A percentile compares a stretch with the other conserved stretches of the same genome.
Evolutionary conservation across 2,797 vertebrate species (phyloP).

Genomic region (Orestias chungarensis): DNA sequence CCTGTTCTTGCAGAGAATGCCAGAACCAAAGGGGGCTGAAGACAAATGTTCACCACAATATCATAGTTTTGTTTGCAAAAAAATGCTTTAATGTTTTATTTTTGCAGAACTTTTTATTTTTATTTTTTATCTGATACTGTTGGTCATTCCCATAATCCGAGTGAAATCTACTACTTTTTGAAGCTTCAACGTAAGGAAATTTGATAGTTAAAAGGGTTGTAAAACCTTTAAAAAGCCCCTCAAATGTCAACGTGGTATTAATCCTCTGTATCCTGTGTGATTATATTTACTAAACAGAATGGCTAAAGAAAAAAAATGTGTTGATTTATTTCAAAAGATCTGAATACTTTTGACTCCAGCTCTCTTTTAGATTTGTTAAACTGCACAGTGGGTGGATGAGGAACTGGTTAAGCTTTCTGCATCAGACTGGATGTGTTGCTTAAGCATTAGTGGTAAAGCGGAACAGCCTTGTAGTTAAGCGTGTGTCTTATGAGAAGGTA

Average conservation of each 20-base stretch:
- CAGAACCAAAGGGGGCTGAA: not conserved
- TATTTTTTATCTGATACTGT: too few relatives aligned
- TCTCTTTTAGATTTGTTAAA: not conserved
- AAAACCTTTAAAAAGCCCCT: not conserved
- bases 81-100: too few relatives aligned
- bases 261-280: not conserved
- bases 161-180: not conserved
- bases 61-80: not conserved
- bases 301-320: not conserved
- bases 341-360: not conserved
- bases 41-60: not conserved
- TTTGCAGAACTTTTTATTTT: too few relatives aligned
- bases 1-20: not conserved
- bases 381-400: slow-evolving; percentile 3
- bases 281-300: not conserved
- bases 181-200: not conserved
- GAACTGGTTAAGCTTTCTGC: slow-evolving; percentile 1
- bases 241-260: not conserved
- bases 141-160: not conserved
- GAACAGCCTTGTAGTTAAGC: slow-evolving; percentile 43
- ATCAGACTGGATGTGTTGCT: slow-evolving; percentile 3
- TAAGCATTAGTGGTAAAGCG: slow-evolving; percentile 26
- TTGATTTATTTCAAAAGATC: not conserved
- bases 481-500: slow-evolving; percentile 53
- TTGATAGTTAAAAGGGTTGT: not conserved